Percentiles rank a stretch among this genome's conserved stretches.
Evolutionary conservation across 2,888 invertebrate genomes (phyloP).

Genomic region (Microctonus brassicae): DNA sequence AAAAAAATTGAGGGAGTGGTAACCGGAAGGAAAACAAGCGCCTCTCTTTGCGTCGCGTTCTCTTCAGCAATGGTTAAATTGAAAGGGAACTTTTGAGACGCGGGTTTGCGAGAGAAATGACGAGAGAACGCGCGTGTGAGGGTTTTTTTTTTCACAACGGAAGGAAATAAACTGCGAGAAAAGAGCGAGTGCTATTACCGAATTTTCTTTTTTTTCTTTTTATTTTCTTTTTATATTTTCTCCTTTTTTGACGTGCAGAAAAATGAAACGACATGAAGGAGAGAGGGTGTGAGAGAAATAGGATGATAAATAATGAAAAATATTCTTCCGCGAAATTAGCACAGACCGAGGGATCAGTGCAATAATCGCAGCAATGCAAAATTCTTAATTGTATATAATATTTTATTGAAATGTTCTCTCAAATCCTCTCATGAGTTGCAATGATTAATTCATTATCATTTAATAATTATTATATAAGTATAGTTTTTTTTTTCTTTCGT

Average conservation of each 20-base stretch:
- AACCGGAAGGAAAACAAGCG: slow-evolving; percentile 38
- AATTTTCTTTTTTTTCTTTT: slow-evolving; percentile 2
- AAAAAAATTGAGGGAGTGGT: slow-evolving; percentile 24
- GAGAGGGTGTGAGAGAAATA: slow-evolving; percentile 8
- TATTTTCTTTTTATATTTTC: too few relatives aligned
- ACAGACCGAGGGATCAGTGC: slow-evolving; percentile 28
- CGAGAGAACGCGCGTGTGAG: slow-evolving; percentile 7
- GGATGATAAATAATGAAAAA: slow-evolving; percentile 21
- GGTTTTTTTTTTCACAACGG: slow-evolving; percentile 16
- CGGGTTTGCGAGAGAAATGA: slow-evolving; percentile 23
- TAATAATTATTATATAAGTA: not conserved
- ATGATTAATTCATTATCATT: not conserved
- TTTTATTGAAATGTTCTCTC: slow-evolving; percentile 18
- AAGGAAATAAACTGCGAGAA: slow-evolving; percentile 17
- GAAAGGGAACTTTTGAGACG: slow-evolving; percentile 34
- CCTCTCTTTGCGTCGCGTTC: slow-evolving; percentile 24
- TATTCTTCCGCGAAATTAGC: slow-evolving; percentile 29
- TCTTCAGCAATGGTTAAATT: slow-evolving; percentile 34
- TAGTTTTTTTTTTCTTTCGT: slow-evolving; percentile 2
- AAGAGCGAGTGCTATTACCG: slow-evolving; percentile 5
- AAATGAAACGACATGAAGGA: slow-evolving; percentile 14
- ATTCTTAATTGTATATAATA: slow-evolving; percentile 24
- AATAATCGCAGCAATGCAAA: slow-evolving; percentile 34
- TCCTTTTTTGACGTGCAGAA: slow-evolving; percentile 1
- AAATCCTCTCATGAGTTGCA: slow-evolving; percentile 18